Evolutionary conservation across 2,797 vertebrate genomes (phyloP), one percentile per base, ranked within the genome.

Genomic region (Sebastiscus tertius): DNA sequence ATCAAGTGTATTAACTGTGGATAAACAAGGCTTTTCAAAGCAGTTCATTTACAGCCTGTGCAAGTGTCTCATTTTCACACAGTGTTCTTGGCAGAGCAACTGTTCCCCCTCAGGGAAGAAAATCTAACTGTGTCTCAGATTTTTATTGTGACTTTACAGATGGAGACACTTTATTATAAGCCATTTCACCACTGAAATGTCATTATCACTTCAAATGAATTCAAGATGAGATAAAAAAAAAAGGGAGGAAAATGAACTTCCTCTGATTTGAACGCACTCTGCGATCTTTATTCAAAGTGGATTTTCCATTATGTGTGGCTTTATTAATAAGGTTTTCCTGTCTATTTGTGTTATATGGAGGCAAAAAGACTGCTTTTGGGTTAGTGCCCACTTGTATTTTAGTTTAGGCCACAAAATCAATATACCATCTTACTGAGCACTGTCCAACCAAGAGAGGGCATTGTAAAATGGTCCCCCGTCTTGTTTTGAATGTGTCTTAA

Each of bases 81-180:
- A 69, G 3, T 86, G 77, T 88, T 90, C 82, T 91, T 75, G 84
- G 87, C 90, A 77, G 75, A 74, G 8, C 66, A 46, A 68, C 76
- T 36, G 70, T 83, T 82, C 55, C 79, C 80, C 88, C 83, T 72
- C 33, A 16, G 88, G 89, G 84, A 84, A 52, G 34, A 79, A 78
- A 75, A 82, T 81, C 73, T 74, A 71, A 87, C 79, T 75, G 85
- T 24, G 69, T 73, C 85, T 88, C 68, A 0, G 61, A 79, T 74
- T 92, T 90, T 87, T 88, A 94, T 83, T 90, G 83, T 90, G 87
- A 74, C 84, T 82, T 85, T 82, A 81, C 82, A 88, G 91, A 90
- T 90, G 82, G 86, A 81, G 79, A 75, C 79, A 70, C 70, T 93
- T 93, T 82, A 87, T 89, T 80, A 84, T 83, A 55, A 81, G 78